phyloP scores from a whole-genome alignment of 2,797 vertebrate species.

The Cirrhinus molitorella region DNA sequence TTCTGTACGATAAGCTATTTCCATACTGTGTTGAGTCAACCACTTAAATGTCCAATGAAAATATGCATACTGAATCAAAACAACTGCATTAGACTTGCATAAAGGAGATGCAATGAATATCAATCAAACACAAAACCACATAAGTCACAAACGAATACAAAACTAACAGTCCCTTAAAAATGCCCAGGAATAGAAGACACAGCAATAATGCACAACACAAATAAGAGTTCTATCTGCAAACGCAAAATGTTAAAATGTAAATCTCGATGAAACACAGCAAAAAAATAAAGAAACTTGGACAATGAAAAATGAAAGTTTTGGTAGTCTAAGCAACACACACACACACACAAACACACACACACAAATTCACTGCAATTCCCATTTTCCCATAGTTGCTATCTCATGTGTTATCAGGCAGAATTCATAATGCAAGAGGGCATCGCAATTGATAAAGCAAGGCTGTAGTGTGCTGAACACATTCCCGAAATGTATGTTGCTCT shows the following conservation, averaged over 20 bases:
- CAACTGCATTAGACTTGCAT: constrained; percentile 19
- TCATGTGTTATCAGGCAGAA: constrained; percentile 21
- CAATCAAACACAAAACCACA: not conserved
- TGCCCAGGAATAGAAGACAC: not conserved
- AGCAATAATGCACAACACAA: not conserved
- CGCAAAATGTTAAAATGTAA: not conserved
- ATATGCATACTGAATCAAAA: constrained; percentile 11
- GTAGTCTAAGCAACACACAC: not conserved
- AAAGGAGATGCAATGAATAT: constrained; percentile 8
- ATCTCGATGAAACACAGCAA: not conserved
- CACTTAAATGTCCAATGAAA: constrained; percentile 6
- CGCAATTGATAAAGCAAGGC: constrained; percentile 1
- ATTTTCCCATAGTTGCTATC: constrained; percentile 15
- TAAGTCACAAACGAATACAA: not conserved
- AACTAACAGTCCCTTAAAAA: not conserved
- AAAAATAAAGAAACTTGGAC: not conserved
- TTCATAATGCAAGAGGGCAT: constrained; percentile 21
- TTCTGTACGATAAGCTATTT: constrained; percentile 8
- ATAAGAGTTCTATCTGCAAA: not conserved
- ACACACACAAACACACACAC: too few relatives aligned
- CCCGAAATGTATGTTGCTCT: constrained; percentile 2
- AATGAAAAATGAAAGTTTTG: constrained; percentile 17
- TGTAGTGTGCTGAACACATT: constrained; percentile 19
- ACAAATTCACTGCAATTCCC: constrained; percentile 20
- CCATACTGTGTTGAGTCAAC: not conserved